Percentiles rank a stretch among this genome's conserved stretches.
These are phyloP conservation scores for Phoebastria nigripes DNA, from an alignment of 2,797 vertebrate genomes.

Conservation along the genomic window DNA sequence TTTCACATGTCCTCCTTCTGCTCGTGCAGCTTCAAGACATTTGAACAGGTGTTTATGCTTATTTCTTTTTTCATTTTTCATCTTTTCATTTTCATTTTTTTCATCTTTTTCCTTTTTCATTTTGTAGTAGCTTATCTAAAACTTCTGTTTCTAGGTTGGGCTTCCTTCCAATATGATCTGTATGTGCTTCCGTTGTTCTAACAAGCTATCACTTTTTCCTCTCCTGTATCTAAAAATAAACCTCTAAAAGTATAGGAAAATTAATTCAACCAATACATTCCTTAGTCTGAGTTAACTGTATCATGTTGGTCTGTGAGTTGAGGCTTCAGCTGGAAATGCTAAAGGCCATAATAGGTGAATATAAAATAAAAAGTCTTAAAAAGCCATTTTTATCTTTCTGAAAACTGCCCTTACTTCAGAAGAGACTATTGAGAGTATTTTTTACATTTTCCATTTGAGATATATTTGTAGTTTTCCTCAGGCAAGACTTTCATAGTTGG, in stretches of 20 bases:
- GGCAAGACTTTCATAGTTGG: background rate
- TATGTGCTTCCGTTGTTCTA: background rate
- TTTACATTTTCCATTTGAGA: background rate
- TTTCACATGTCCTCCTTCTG: background rate
- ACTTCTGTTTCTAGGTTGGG: background rate
- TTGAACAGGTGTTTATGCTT: background rate
- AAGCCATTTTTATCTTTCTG: background rate
- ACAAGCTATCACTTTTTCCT: background rate
- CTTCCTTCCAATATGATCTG: background rate
- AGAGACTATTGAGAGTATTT: background rate
- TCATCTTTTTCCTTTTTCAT: background rate
- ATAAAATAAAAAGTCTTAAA: background rate
- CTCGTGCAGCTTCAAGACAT: background rate
- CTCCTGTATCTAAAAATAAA: conserved; percentile 9
- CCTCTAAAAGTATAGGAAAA: background rate
- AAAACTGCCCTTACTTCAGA: background rate
- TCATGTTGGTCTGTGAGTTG: background rate
- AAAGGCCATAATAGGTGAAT: background rate
- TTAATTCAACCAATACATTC: background rate
- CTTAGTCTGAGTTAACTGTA: background rate
- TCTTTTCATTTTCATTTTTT: background rate
- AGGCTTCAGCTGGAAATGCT: background rate
- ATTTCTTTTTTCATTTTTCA: background rate
- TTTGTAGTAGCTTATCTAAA: background rate
- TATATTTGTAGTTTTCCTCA: background rate